Percentiles rank a stretch among this genome's conserved stretches.
Evolutionary conservation across 2,113 vertebrate genomes (phyloP).

Genomic region (Emydura subglobosa): DNA sequence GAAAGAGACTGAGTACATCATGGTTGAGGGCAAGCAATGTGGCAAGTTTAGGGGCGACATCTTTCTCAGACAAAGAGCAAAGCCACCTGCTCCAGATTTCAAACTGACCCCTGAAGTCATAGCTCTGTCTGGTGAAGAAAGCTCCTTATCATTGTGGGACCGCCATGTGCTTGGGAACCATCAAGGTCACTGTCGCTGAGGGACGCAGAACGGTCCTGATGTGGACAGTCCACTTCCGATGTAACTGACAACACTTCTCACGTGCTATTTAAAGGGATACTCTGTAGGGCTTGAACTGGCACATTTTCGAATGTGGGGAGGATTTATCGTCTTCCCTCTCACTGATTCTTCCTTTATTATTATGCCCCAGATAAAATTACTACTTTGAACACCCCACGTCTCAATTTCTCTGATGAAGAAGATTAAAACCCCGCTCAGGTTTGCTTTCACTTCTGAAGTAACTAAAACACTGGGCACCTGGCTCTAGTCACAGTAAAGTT

Average conservation of each 20-base stretch:
- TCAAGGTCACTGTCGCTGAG: background rate
- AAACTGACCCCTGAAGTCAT: background rate
- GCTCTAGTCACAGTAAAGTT: background rate
- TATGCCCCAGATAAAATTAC: background rate
- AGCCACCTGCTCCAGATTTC: background rate
- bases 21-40: background rate
- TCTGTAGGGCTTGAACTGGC: accelerated
- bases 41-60: background rate
- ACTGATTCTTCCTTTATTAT: background rate
- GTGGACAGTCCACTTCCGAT: accelerated
- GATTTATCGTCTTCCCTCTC: background rate
- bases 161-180: background rate
- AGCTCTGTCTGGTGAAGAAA: background rate
- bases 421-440: background rate
- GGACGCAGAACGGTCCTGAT: accelerated
- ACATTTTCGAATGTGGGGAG: accelerated
- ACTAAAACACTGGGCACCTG: background rate
- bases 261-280: accelerated
- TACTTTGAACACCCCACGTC: background rate
- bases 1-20: background rate
- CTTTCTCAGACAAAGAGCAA: background rate
- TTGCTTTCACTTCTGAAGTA: background rate
- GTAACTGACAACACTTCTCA: background rate
- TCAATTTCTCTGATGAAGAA: background rate
- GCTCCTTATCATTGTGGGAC: background rate